Evolutionary conservation across 2,888 invertebrate species (phyloP), one percentile per base, ranked within the genome.

Genomic region (Netelia melanura): DNA sequence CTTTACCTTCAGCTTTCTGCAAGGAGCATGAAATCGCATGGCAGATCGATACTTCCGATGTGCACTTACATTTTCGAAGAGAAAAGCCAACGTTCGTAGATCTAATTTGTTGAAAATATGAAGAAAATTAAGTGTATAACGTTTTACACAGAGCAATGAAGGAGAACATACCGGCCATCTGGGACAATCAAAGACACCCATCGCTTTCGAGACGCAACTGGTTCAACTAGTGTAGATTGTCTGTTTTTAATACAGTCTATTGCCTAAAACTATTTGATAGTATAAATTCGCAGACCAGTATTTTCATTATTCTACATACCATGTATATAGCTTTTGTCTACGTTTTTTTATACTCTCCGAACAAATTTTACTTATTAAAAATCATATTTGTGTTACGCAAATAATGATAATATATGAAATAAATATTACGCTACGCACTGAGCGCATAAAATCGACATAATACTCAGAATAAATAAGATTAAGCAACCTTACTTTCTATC

Each of bases 141-240:
- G 79, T 87, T 87, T 88, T 81, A 80, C 83, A 67, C 87, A 89
- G 90, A 86, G 83, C 87, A 79, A 87, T 86, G 86, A 89, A 90
- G 84, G 88, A 89, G 84, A 90, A 87, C 76, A 68, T 89, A 77
- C 86, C 89, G 71, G 81, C 75, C 58, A 88, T 58, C 80, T 86
- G 87, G 87, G 84, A 65, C 72, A 64, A 81, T 83, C 86, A 75
- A 71, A 83, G 61, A 62, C 71, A 61, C 68, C 54, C 65, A 68
- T 75, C n/a, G 56, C 56, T 43, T 56, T 71, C 30, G 68, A 74
- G 81, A 77, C 83, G 83, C 78, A 71, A 79, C 54, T 81, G 86
- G 83, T 81, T 79, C 72, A 68, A 81, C 79, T 85, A 85, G 70
- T 54, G 43, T 10, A 43, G 30, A 72, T 54, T 14, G 10, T 48